Evolutionary conservation across 2,888 invertebrate genomes (phyloP), one percentile per base, ranked within the genome.

Genomic region (Mystacides longicornis): DNA sequence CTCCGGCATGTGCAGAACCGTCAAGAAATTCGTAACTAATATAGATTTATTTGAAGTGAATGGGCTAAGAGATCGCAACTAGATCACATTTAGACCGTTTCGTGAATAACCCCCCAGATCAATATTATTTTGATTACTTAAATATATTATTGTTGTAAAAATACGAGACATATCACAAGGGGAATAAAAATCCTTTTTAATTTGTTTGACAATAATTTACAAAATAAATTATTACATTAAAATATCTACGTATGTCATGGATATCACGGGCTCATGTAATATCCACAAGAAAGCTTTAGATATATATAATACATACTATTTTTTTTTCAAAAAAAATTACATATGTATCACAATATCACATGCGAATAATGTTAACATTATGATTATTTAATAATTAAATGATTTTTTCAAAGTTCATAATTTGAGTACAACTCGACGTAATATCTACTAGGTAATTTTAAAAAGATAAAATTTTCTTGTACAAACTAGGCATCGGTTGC

Each of bases 251-350:
- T 27, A 37, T 37, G 16, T 54, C 31, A 43, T 59, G 57, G 55
- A 59, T 23, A 57, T 55, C 52, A 57, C 59, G 61, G 61, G 61
- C 61, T 61, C 61, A 52, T 50, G 59, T 54, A 57, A 56, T 52
- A 53, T 57, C 56, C 59, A 61, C 49, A 61, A 56, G 16, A 9
- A 5, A 54, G 42, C 43, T 22, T 49, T 43, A 20, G 9, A n/a
- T 16, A 16, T 18, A 54, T 22, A 4, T 16, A 20, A 55, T 20
- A 23, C 22, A 49, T n/a, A n/a, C n/a, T n/a, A n/a, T n/a, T 9
- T 7, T 7, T 31, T 31, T 31, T 31, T 31, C 14, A 9, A 31
- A 9, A 7, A 9, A 31, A 7, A 31, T 9, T 9, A 31, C 14
- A 31, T 31, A 31, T 31, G 7, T 31, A 9, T 31, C 7, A 31